Evolutionary conservation across 2,113 vertebrate genomes (phyloP).

Genomic region (Cephalophus harveyi): DNA sequence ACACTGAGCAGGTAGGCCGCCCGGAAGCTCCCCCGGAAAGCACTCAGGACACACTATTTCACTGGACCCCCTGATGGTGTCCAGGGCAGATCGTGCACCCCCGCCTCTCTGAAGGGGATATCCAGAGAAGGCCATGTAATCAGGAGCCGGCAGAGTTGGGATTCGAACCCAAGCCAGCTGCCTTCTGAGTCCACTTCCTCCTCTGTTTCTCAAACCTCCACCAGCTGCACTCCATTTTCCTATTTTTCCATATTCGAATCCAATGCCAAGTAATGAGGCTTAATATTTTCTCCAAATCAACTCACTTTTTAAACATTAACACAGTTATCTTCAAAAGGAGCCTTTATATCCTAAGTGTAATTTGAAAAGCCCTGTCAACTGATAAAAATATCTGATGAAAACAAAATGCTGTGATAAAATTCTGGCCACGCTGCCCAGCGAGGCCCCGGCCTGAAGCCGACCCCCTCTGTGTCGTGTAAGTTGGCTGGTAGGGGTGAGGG

Average conservation of each 20-base stretch:
- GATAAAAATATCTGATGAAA: background rate
- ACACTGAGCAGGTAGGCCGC: accelerated
- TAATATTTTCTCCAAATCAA: background rate
- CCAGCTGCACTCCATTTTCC: background rate
- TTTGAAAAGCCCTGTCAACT: background rate
- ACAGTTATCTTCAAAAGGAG: background rate
- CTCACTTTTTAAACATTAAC: background rate
- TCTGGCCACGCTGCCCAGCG: accelerated
- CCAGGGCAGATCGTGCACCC: background rate
- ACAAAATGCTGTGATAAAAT: background rate
- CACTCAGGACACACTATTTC: accelerated
- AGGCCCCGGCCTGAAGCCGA: background rate
- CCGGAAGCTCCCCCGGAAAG: background rate
- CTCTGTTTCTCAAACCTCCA: background rate
- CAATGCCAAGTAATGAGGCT: background rate
- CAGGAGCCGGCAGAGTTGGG: background rate
- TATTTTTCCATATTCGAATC: background rate
- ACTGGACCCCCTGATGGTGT: background rate
- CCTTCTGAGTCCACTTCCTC: background rate
- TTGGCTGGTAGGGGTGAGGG: background rate
- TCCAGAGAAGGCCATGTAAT: accelerated
- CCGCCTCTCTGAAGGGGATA: background rate
- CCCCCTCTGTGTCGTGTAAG: accelerated
- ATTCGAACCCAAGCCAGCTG: background rate
- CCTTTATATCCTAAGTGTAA: background rate